These are phyloP conservation scores for Strigops habroptila DNA, from an alignment of 2,113 vertebrate species.

Conservation along the genomic window DNA sequence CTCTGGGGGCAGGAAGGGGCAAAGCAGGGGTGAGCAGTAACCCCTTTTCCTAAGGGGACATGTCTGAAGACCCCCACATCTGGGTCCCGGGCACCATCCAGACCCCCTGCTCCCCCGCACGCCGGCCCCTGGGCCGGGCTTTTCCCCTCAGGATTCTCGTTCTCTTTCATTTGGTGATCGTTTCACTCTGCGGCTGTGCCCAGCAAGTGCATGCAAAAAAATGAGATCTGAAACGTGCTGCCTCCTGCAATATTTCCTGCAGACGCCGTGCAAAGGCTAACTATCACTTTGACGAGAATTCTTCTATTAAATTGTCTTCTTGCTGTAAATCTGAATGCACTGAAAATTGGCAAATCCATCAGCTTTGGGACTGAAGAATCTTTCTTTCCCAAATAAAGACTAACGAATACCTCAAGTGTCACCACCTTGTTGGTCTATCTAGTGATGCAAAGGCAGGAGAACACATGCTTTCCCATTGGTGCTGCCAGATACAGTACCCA, in stretches of 20 bases:
- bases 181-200: neutral
- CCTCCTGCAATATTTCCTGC: neutral
- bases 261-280: neutral
- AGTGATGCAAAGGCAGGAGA: neutral
- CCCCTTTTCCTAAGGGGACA: neutral
- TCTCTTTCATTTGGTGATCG: fast-evolving
- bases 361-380: neutral
- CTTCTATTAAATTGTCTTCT: neutral
- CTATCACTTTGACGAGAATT: neutral
- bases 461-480: neutral
- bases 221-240: neutral
- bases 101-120: too few species aligned
- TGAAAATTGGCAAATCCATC: neutral
- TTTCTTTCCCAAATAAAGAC: neutral
- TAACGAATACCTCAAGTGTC: neutral
- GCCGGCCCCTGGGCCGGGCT: neutral
- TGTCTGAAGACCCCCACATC: neutral
- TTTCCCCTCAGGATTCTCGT: neutral
- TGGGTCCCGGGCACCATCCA: neutral
- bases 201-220: neutral
- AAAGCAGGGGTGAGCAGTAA: neutral
- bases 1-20: neutral
- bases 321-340: neutral
- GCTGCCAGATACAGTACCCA: neutral
- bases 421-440: neutral